These are phyloP conservation scores for Caranx melampygus DNA, from an alignment of 2,113 vertebrate species.

Conservation along the genomic window DNA sequence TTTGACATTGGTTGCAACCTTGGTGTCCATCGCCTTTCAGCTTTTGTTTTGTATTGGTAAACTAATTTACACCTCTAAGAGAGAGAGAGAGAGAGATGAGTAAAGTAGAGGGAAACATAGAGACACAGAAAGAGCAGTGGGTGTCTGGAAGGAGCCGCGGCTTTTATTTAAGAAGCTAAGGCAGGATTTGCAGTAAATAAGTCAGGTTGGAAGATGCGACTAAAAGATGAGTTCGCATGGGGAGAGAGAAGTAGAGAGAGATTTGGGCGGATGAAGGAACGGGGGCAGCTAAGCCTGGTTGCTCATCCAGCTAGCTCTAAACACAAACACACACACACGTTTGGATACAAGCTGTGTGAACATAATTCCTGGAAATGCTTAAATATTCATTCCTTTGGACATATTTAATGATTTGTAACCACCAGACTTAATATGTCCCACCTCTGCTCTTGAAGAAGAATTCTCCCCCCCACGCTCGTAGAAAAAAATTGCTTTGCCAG, in stretches of 20 bases:
- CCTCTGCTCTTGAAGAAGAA: not conserved
- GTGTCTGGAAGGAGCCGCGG: constrained; percentile 19
- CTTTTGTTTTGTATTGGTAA: not conserved
- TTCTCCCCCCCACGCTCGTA: not conserved
- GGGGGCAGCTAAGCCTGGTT: constrained; percentile 61
- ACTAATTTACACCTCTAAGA: not conserved
- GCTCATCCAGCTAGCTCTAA: constrained; percentile 51
- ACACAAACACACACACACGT: constrained; percentile 34
- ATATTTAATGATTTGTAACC: constrained; percentile 15
- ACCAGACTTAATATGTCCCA: constrained; percentile 3
- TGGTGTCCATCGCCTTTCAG: not conserved
- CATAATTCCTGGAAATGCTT: constrained; percentile 27
- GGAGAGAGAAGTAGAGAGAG: constrained; percentile 42
- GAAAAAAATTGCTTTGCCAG: constrained; percentile 8
- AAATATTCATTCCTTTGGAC: constrained; percentile 6
- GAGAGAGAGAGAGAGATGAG: not conserved
- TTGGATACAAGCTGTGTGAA: constrained; percentile 1
- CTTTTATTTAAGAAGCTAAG: constrained; percentile 51
- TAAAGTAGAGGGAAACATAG: not conserved
- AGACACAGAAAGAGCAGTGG: constrained; percentile 2
- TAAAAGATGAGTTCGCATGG: constrained; percentile 56
- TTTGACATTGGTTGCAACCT: not conserved
- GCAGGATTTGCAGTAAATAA: constrained; percentile 66
- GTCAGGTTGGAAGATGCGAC: constrained; percentile 63
- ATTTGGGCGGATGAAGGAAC: constrained; percentile 72